Evolutionary conservation across 2,888 invertebrate species (phyloP), one percentile per base, ranked within the genome.

Genomic region (Notodonta ziczac): DNA sequence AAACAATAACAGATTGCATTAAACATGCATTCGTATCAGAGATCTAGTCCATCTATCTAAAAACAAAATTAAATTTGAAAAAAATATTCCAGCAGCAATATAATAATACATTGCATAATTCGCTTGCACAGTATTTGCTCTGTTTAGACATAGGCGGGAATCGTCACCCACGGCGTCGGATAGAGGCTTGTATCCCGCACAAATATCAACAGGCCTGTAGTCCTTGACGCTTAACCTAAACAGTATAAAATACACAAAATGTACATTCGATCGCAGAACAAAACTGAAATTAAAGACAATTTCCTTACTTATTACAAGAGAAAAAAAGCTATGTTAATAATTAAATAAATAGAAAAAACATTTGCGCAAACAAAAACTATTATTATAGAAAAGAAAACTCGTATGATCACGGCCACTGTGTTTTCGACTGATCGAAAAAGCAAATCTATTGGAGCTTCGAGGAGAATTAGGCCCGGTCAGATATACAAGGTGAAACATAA

Each of bases 171-270:
- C n/a, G n/a, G n/a, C n/a, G n/a, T 13, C n/a, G n/a, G 46, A n/a
- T 46, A 5, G n/a, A n/a, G 13, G 46, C 10, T 5, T 46, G 46
- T n/a, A 10, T 46, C 46, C 42, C 40, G 52, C 51, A 12, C 39
- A 14, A 54, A 9, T 54, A 10, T 55, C 10, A 55, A 54, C 32
- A 9, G n/a, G 14, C 40, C 55, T n/a, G 60, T 63, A 62, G 32
- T 57, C 69, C 62, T 55, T 69, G 70, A 70, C 69, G 70, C 77
- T 81, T 81, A 76, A 62, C 60, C 74, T 74, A 80, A 57, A 74
- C 65, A 73, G 71, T 78, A 76, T 72, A 78, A 80, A 82, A 81
- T 78, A 80, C 81, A 82, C 83, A 81, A 77, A 81, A 80, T 81
- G 74, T 81, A 82, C 80, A 81, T 77, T 71, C 62, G 64, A 71